These are phyloP conservation scores for Fragum fragum DNA, from an alignment of 2,888 invertebrate genomes.

Conservation along the genomic window DNA sequence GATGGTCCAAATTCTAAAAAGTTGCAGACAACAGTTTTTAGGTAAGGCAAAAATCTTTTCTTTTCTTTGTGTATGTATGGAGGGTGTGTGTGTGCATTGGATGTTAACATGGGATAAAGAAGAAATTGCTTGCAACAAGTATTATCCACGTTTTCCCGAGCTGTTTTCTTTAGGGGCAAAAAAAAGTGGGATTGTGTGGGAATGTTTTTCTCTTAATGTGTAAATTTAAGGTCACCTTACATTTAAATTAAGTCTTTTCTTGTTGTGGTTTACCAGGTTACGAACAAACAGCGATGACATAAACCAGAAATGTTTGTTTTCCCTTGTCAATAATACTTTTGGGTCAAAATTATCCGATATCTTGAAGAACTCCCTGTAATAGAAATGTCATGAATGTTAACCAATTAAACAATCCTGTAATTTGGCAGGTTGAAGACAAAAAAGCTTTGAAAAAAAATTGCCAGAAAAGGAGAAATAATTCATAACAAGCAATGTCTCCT, in stretches of 20 bases:
- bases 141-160: too few species aligned
- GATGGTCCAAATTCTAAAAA: too few species aligned
- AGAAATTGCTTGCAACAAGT: too few species aligned
- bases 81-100: too few species aligned
- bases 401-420: neutral
- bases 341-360: slow-evolving; percentile 62
- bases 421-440: neutral
- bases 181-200: too few species aligned
- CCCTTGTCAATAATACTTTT: slow-evolving; percentile 37
- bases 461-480: neutral
- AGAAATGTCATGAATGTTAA: too few species aligned
- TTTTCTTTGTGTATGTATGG: too few species aligned
- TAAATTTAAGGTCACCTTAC: slow-evolving; percentile 44
- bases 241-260: slow-evolving; percentile 29
- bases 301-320: slow-evolving; percentile 38
- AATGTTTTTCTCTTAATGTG: too few species aligned
- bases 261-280: slow-evolving; percentile 47
- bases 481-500: neutral
- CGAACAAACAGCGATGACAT: slow-evolving; percentile 44
- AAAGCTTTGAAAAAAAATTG: neutral
- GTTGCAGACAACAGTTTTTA: too few species aligned
- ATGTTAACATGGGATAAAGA: too few species aligned
- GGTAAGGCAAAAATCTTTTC: too few species aligned
- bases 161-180: too few species aligned
- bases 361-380: slow-evolving; percentile 59